Evolutionary conservation across 2,797 vertebrate genomes (phyloP).

Genomic region (Synaphobranchus kaupii): DNA sequence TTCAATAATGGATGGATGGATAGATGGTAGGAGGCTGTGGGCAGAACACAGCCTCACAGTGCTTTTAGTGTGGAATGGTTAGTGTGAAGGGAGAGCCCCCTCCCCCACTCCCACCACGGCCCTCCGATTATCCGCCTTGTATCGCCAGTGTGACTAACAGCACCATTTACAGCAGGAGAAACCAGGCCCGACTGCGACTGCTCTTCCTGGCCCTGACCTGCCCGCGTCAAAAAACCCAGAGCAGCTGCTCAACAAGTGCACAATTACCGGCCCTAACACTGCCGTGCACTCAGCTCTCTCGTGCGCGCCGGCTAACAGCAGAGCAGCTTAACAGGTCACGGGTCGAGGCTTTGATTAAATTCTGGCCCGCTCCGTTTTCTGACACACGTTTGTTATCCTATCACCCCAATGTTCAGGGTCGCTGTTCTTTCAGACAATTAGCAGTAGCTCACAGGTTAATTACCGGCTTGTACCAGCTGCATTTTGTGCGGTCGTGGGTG

Average conservation of each 20-base stretch:
- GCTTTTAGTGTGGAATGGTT: neutral
- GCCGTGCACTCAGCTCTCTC: neutral
- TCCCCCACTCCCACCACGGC: neutral
- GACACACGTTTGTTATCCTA: neutral
- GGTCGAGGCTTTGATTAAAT: slow-evolving; percentile 4
- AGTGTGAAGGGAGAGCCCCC: neutral
- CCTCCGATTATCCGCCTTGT: neutral
- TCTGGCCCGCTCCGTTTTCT: neutral
- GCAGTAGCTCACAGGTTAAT: neutral
- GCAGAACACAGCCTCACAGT: neutral
- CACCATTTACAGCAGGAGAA: neutral
- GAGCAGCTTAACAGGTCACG: neutral
- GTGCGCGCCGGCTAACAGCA: neutral
- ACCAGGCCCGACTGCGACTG: neutral
- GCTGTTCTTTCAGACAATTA: neutral
- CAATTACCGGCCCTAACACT: neutral
- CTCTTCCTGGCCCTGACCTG: neutral
- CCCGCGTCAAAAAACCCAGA: neutral
- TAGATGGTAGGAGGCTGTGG: too few species aligned
- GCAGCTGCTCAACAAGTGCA: neutral
- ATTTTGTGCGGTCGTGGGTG: neutral
- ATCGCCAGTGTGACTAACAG: neutral
- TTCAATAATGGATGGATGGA: too few species aligned
- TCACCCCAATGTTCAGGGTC: neutral
- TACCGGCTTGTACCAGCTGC: neutral